Evolutionary conservation across 2,113 vertebrate genomes (phyloP).

Genomic region (Sinocyclocheilus anshuiensis): DNA sequence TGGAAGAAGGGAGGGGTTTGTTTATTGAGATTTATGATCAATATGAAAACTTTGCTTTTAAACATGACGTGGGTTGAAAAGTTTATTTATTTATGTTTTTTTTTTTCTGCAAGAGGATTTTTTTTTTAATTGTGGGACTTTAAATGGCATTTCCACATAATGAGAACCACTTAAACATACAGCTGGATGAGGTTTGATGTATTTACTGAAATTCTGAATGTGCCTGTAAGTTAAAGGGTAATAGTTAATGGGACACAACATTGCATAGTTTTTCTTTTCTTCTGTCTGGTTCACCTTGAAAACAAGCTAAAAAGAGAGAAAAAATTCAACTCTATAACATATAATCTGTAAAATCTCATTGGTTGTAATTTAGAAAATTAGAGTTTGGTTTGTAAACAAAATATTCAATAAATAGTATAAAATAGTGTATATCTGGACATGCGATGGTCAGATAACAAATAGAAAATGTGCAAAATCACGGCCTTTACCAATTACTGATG

Average conservation of each 20-base stretch:
- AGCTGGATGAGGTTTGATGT: not conserved
- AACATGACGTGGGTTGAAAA: not conserved
- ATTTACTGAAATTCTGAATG: not conserved
- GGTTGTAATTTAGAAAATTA: not conserved
- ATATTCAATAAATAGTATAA: slow-evolving; percentile 5
- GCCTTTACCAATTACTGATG: slow-evolving; percentile 1
- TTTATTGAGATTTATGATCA: slow-evolving; percentile 6
- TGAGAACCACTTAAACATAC: not conserved
- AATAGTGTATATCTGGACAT: not conserved
- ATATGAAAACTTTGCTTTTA: slow-evolving; percentile 26
- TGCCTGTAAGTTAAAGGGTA: slow-evolving; percentile 29
- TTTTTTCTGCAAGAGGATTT: not conserved
- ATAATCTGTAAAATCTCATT: not conserved
- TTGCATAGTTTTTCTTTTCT: not conserved
- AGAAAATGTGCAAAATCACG: not conserved
- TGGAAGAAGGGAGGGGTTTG: not conserved
- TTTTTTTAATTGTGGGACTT: not conserved
- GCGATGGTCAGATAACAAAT: not conserved
- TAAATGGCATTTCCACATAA: slow-evolving; percentile 12
- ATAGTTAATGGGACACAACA: not conserved
- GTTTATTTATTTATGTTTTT: slow-evolving; percentile 1
- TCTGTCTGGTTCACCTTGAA: slow-evolving; percentile 10
- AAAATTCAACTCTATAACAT: not conserved
- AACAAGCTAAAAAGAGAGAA: slow-evolving; percentile 1
- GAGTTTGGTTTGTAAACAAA: not conserved